phyloP scores from a whole-genome alignment of 1,140 invertebrate species.

The Paracyclopina nana region DNA sequence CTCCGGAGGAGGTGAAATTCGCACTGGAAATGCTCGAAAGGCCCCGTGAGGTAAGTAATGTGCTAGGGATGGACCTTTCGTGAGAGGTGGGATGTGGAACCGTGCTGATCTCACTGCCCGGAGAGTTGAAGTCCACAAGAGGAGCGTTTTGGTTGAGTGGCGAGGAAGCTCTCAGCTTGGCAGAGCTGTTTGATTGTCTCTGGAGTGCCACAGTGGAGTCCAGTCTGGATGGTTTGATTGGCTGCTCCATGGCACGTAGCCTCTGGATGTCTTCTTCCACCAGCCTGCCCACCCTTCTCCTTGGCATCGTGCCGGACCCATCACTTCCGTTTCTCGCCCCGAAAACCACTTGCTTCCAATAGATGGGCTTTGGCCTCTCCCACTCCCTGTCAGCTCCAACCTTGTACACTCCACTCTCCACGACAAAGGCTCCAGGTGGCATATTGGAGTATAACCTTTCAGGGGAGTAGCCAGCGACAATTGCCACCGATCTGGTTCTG shows the following conservation, averaged over 20 bases:
- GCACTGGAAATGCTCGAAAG: neutral
- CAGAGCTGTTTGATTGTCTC: neutral
- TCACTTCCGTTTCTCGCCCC: neutral
- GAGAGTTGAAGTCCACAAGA: neutral
- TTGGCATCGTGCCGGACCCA: slow-evolving; percentile 10
- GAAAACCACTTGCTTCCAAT: slow-evolving; percentile 14
- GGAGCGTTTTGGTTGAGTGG: slow-evolving; percentile 7
- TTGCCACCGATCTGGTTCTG: slow-evolving; percentile 13
- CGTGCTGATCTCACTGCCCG: slow-evolving; percentile 7
- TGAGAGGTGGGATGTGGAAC: slow-evolving; percentile 6
- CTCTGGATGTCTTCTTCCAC: neutral
- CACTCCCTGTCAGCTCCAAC: slow-evolving; percentile 15
- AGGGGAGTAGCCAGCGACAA: slow-evolving; percentile 13
- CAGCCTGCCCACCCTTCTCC: neutral
- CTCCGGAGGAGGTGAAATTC: too few relatives aligned
- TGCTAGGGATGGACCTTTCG: slow-evolving; percentile 7
- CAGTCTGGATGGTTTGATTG: neutral
- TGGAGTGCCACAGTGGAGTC: neutral
- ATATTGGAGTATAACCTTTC: slow-evolving; percentile 14
- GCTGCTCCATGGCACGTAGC: neutral
- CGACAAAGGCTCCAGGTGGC: slow-evolving; percentile 16
- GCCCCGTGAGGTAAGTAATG: neutral
- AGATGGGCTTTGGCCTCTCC: slow-evolving; percentile 14
- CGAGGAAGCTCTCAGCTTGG: neutral
- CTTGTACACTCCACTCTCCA: slow-evolving; percentile 17